Percentiles rank a stretch among this genome's conserved stretches.
These are phyloP conservation scores for Malacoctenus gilli DNA, from an alignment of 2,797 vertebrate species.

Conservation along the genomic window DNA sequence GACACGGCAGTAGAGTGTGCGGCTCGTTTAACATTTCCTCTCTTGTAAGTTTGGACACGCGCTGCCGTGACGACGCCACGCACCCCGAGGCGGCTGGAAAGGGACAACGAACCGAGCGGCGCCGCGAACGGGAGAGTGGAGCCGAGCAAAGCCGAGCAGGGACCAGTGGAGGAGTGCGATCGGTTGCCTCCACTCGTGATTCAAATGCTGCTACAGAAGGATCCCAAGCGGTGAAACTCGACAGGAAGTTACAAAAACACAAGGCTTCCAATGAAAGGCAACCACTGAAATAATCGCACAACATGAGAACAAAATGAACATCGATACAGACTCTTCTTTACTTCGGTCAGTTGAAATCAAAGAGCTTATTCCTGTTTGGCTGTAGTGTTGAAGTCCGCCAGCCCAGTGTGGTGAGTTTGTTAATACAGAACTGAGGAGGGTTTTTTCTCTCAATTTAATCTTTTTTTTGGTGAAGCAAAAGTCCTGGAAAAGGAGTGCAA, in stretches of 20 bases:
- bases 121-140: too few species aligned
- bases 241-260: constrained; percentile 31
- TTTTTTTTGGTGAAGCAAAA: constrained; percentile 45
- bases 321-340: constrained; percentile 31
- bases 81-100: too few species aligned
- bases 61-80: too few species aligned
- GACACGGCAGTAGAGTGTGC: too few species aligned
- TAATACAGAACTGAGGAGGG: constrained; percentile 26
- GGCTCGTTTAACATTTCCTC: too few species aligned
- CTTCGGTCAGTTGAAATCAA: constrained; percentile 54
- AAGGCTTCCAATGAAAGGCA: constrained; percentile 55
- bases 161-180: too few species aligned
- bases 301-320: constrained; percentile 47
- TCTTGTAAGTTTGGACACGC: too few species aligned
- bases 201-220: constrained; percentile 67
- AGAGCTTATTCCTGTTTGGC: constrained; percentile 70
- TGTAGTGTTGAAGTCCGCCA: constrained; percentile 49
- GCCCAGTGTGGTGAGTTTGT: constrained; percentile 37
- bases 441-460: background rate
- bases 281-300: constrained; percentile 69
- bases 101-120: too few species aligned
- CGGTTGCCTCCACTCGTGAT: constrained; percentile 15
- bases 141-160: too few species aligned
- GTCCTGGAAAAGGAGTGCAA: constrained; percentile 54
- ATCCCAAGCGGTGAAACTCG: constrained; percentile 29